Base-by-base conservation (phyloP, 64 coral and sea anemone genomes). In the Exaiptasia diaphana region DNA sequence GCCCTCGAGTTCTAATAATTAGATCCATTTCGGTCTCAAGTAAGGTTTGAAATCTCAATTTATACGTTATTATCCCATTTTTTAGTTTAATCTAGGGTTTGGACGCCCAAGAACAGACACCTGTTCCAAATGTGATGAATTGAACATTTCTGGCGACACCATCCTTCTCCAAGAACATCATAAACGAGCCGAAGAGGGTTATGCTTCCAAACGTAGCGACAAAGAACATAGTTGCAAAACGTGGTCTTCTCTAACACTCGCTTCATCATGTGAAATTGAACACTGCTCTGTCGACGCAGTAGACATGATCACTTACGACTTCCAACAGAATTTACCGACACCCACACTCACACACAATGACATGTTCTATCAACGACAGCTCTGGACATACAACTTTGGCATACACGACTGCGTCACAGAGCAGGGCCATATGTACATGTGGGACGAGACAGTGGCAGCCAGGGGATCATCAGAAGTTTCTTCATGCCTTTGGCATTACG, bases 281-380 rank as follows among this genome's bases (percentile, higher is more conserved):
- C 57, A 54, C 22, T 5, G 34, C 3, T 61, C 30, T 26, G 79
- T 68, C 29, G 84, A 87, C 26, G 45, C 36, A 12, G 48, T 71
- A 0, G 58, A 60, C 59, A 68, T 78, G 85, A 78, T 79, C 2
- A 79, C 37, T 0, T 80, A 59, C 29, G 58, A 90, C 4, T 76
- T 90, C 21, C 70, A 83, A 38, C 71, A 83, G 30, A 90, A 90
- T 32, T 68, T 90, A 10, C 78, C 58, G 2, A 83, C 72, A 0
- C 38, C 72, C 3, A 55, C 61, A 40, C 1, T 78, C 0, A 23
- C 59, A 6, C 44, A 36, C 0, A 90, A 82, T 8, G 70, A 61
- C 2, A 68, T 82, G 8, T 89, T 74, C 41, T 81, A 89, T 17
- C 4, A 55, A 31, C 40, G 57, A 22, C 87, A 90, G 28, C 40